Base-by-base conservation (phyloP, 92 coral and sea anemone species). In the Galaxea fascicularis region DNA sequence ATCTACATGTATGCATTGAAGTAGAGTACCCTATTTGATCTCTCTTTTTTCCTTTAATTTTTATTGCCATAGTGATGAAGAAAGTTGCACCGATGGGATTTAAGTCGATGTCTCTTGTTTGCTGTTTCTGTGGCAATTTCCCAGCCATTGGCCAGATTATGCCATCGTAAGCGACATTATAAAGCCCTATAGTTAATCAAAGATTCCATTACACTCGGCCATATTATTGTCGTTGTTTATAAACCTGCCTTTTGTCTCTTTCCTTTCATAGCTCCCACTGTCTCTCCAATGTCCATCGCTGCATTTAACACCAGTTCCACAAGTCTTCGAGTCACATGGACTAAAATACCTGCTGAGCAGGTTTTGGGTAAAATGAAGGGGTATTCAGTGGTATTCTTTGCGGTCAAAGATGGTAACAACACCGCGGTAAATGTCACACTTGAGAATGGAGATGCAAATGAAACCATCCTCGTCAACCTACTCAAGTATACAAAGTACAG, bases 271-370 rank as follows among this genome's bases (percentile, higher is more conserved):
- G 82, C 81, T 62, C 81, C 74, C 0, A 14, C 49, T 0, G 51
- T 1, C 21, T n/a, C 82, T 39, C 87, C 87, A 1, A 60, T 52
- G 1, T 73, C 46, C 70, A 64, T 83, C 60, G 60, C 78, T 16
- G 64, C 72, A 15, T 41, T 18, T 35, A 63, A 94, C 85, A 87
- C 90, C 11, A 94, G 91, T 53, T 91, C 97, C 63, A 95, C 94
- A 1, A 88, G 93, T 20, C 76, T 94, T 28, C 39, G 45, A 3
- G 46, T 95, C 22, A 73, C 58, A 10, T 95, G 98, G 98, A 27
- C 54, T 8, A 82, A 81, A 24, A 68, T 95, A n/a, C 92, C 95
- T 27, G 35, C 31, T 0, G 62, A 77, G 1, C 70, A 75, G 16
- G 69, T 49, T 21, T 57, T 56, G 77, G 98, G 95, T 59, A 54